These are phyloP conservation scores for Labrus mixtus DNA, from an alignment of 2,113 vertebrate genomes.

Conservation along the genomic window DNA sequence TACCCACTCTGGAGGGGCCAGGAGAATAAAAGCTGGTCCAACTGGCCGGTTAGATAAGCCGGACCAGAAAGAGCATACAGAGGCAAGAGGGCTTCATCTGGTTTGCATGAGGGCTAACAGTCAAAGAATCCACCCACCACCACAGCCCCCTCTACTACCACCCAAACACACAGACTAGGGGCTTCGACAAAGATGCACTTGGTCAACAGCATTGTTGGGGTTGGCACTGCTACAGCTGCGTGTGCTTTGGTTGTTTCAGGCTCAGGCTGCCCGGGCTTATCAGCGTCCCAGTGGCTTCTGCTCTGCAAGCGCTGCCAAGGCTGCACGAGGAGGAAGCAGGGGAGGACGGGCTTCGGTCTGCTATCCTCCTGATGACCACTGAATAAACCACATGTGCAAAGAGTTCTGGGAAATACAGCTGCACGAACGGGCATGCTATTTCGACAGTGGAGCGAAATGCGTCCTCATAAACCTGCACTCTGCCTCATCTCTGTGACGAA, in stretches of 20 bases:
- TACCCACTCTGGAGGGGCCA: constrained; percentile 73
- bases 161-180: constrained; percentile 15
- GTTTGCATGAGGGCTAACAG: constrained; percentile 66
- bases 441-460: too few relatives aligned
- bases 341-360: constrained; percentile 27
- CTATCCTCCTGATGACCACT: constrained; percentile 45
- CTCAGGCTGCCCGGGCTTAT: constrained; percentile 62
- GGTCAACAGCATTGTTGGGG: constrained; percentile 69
- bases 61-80: constrained; percentile 60
- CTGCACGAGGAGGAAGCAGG: constrained; percentile 37
- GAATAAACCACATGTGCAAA: constrained; percentile 29
- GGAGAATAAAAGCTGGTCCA: constrained; percentile 79
- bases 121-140: constrained; percentile 55
- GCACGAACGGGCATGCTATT: not conserved
- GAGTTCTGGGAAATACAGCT: constrained; percentile 11
- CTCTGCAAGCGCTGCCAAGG: constrained; percentile 57
- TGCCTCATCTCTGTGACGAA: constrained; percentile 26
- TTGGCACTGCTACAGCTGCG: constrained; percentile 58
- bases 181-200: constrained; percentile 65
- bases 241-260: constrained; percentile 36
- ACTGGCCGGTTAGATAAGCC: constrained; percentile 79
- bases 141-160: constrained; percentile 15
- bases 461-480: not conserved
- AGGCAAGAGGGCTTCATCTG: constrained; percentile 63
- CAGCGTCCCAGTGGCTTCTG: constrained; percentile 63